These are phyloP conservation scores for Eleginops maclovinus DNA, from an alignment of 2,113 vertebrate genomes.

Conservation along the genomic window DNA sequence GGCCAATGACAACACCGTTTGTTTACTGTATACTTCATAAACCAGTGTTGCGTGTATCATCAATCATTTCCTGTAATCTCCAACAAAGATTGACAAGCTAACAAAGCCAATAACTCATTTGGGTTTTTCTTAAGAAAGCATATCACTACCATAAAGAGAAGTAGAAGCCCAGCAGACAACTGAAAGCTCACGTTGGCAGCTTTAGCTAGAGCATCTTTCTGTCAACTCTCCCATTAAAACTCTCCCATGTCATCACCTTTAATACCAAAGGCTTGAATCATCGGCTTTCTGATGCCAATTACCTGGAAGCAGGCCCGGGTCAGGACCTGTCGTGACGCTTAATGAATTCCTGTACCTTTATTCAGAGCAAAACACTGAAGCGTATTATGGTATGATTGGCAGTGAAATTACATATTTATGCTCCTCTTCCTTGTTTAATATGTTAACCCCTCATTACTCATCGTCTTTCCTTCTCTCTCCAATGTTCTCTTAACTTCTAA, in stretches of 20 bases:
- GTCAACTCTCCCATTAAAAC: neutral
- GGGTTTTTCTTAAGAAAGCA: neutral
- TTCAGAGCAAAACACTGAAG: neutral
- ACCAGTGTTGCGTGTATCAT: neutral
- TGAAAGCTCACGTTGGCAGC: neutral
- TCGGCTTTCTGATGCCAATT: neutral
- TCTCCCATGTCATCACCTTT: neutral
- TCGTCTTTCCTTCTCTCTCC: neutral
- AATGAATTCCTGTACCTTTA: constrained; percentile 1
- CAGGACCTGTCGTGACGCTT: constrained; percentile 12
- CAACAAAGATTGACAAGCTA: neutral
- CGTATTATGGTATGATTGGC: neutral
- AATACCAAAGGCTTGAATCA: constrained; percentile 7
- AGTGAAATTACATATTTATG: neutral
- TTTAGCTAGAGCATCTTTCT: neutral
- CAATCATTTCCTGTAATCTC: neutral
- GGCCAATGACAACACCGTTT: neutral
- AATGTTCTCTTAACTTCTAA: no score
- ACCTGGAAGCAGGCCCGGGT: neutral
- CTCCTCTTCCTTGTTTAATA: neutral
- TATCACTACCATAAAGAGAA: neutral
- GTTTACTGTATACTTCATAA: neutral
- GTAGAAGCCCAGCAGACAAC: neutral
- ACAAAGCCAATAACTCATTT: neutral
- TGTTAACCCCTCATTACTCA: neutral